Percentiles rank a stretch among this genome's conserved stretches.
Conservation (phyloP, 2,888 invertebrate genomes). For the Aplocera efformata region DNA sequence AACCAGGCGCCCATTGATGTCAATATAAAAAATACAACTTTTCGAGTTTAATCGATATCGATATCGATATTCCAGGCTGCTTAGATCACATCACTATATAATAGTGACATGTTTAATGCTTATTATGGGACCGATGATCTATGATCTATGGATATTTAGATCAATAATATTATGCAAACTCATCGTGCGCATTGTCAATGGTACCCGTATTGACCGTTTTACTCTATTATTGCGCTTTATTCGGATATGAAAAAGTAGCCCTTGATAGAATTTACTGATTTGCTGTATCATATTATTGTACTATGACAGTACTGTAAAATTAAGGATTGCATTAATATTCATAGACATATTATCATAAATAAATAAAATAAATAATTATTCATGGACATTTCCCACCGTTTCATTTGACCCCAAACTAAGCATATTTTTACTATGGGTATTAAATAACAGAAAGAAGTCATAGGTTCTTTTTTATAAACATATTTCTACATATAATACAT, state of each 20-base stretch:
- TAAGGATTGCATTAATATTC: too few species aligned
- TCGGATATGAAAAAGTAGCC: conserved; percentile 22
- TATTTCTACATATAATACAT: too few species aligned
- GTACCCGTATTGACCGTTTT: conserved; percentile 60
- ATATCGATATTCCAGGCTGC: not conserved
- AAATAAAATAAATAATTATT: too few species aligned
- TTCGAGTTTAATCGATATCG: conserved; percentile 15
- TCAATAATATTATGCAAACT: conserved; percentile 79
- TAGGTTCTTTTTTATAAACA: too few species aligned
- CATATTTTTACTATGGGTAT: too few species aligned
- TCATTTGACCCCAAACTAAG: too few species aligned
- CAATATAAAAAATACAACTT: too few species aligned
- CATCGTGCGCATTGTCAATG: conserved; percentile 59
- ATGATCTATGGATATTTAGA: conserved; percentile 74
- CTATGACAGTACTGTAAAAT: too few species aligned
- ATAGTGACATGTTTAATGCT: conserved; percentile 59
- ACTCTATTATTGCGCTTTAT: conserved; percentile 45
- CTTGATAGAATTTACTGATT: conserved; percentile 26
- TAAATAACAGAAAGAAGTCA: too few species aligned
- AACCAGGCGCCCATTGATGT: too few species aligned
- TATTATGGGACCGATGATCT: conserved; percentile 73
- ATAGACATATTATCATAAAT: too few species aligned
- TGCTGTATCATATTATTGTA: conserved; percentile 31
- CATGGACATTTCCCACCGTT: too few species aligned
- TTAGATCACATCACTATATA: conserved; percentile 39